Evolutionary conservation across 2,797 vertebrate genomes (phyloP), one percentile per base, ranked within the genome.

Genomic region (Fistularia tabacaria): DNA sequence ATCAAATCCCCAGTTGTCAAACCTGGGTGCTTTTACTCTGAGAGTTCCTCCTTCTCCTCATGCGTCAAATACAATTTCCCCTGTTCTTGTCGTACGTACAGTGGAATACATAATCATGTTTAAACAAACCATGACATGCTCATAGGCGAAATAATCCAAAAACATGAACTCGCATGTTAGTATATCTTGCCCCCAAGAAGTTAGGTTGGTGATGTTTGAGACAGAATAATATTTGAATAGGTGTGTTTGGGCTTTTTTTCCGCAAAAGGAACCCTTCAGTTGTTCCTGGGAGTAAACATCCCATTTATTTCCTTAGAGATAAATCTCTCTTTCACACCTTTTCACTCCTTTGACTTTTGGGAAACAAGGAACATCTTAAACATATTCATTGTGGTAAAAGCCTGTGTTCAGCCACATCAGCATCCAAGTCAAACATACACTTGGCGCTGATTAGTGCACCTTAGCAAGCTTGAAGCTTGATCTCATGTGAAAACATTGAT

Each of bases 381-480:
- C 69, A 71, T 70, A 76, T 77, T 79, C 60, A 62, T 77, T 56
- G 64, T 59, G 46, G 45, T 71, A 40, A 54, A 44, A 45, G 58
- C 51, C 38, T 59, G 46, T 63, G 74, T 70, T 69, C 53, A 64
- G 76, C 64, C 14, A 51, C 13, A 7, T 6, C 25, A 10, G 40
- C 2, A 1, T 86, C 79, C 76, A 81, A 76, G 39, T 74, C 70
- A 84, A 79, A 81, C 68, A 71, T 52, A 46, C 42, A 38, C 67
- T 75, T 80, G 76, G 79, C 64, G 41, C 10, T 44, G 40, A 53
- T 47, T 1, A 8, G 40, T 56, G 45, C 9, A 71, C 50, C 56
- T 71, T 54, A 55, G 67, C 62, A 36, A 77, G 74, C 25, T 25
- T 25, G 25, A 25, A 25, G 25, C 25, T 25, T 25, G 5, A 25